Conservation (phyloP, 2,888 invertebrate genomes). For the Nephrocerus scutellatus region DNA sequence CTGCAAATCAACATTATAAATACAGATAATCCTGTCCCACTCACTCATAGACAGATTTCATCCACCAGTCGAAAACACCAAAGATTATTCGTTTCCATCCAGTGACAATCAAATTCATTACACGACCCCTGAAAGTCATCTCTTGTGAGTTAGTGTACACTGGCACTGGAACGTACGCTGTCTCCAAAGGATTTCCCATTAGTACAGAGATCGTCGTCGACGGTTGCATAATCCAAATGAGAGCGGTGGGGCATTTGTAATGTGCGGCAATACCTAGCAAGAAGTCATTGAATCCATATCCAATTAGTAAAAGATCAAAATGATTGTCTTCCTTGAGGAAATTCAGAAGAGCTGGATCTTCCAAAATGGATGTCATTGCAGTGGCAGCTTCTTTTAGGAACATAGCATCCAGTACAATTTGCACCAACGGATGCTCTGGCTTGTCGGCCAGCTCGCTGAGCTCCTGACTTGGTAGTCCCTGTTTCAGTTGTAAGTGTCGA, state of each 20-base stretch:
- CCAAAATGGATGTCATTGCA: constrained; percentile 32
- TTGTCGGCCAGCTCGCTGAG: constrained; percentile 25
- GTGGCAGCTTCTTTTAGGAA: constrained; percentile 25
- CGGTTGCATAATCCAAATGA: constrained; percentile 30
- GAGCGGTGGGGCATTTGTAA: constrained; percentile 36
- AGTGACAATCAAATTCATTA: too few species aligned
- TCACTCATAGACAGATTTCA: constrained; percentile 14
- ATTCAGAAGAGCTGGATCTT: constrained; percentile 31
- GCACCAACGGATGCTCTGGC: too few species aligned
- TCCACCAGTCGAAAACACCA: background rate
- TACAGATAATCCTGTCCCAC: background rate
- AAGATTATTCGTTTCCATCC: too few species aligned
- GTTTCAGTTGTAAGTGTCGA: constrained; percentile 32
- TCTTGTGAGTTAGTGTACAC: too few species aligned
- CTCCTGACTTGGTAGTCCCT: constrained; percentile 29
- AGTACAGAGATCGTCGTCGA: constrained; percentile 25
- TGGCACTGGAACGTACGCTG: constrained; percentile 35
- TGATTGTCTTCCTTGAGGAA: constrained; percentile 36
- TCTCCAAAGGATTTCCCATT: constrained; percentile 36
- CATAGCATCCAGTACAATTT: too few species aligned
- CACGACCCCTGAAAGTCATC: too few species aligned
- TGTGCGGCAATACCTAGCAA: constrained; percentile 33
- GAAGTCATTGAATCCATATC: constrained; percentile 38
- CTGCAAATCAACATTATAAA: too few species aligned
- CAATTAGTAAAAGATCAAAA: constrained; percentile 41